Percentiles rank a stretch among this genome's conserved stretches.
Evolutionary conservation across 2,888 invertebrate genomes (phyloP).

Genomic region (Spatulosminthurus flaviceps): DNA sequence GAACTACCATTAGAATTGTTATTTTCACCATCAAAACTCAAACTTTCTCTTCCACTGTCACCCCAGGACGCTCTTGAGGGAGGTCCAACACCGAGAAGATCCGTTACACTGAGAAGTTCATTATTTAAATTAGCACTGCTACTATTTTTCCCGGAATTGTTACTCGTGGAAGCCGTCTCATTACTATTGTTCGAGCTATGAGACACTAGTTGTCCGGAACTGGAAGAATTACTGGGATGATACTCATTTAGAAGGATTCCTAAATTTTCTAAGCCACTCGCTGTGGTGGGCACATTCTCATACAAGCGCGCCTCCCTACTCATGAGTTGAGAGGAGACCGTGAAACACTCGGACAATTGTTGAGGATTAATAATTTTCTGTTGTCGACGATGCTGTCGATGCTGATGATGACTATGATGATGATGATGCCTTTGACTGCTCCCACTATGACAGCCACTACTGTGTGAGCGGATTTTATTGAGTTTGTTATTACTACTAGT

Average conservation of each 20-base stretch:
- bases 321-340: slow-evolving; percentile 61
- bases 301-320: slow-evolving; percentile 61
- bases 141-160: slow-evolving; percentile 49
- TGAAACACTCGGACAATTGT: slow-evolving; percentile 51
- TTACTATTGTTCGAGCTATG: slow-evolving; percentile 44
- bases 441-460: not conserved
- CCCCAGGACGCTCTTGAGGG: slow-evolving; percentile 62
- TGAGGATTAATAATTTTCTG: slow-evolving; percentile 20
- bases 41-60: slow-evolving; percentile 60
- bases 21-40: slow-evolving; percentile 63
- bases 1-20: slow-evolving; percentile 59
- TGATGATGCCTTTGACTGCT: slow-evolving; percentile 30
- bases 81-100: slow-evolving; percentile 58
- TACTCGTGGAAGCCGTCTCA: slow-evolving; percentile 53
- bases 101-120: slow-evolving; percentile 56
- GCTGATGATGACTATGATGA: slow-evolving; percentile 44
- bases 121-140: slow-evolving; percentile 19
- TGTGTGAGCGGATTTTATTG: not conserved
- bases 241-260: slow-evolving; percentile 52
- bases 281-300: slow-evolving; percentile 61
- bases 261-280: slow-evolving; percentile 56
- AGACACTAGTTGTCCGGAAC: slow-evolving; percentile 46
- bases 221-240: slow-evolving; percentile 44
- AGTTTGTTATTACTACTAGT: not conserved
- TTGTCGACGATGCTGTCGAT: slow-evolving; percentile 36